Evolutionary conservation across 1,140 invertebrate genomes (phyloP).

Genomic region (Laodelphax striatellus): DNA sequence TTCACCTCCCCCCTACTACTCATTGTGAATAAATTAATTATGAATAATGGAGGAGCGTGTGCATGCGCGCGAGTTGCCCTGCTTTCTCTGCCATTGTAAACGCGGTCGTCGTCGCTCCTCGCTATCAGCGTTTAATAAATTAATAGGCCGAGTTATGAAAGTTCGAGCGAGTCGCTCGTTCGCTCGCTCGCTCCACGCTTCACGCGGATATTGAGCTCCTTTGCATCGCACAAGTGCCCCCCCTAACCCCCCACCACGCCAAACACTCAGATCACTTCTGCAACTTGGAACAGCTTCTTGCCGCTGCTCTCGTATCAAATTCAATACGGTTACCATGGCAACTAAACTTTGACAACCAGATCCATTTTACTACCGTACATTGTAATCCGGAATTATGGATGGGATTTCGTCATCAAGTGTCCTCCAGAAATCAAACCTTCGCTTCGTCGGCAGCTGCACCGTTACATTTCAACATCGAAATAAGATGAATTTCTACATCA

Average conservation of each 20-base stretch:
- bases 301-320: background rate
- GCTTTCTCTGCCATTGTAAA: background rate
- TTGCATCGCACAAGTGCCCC: background rate
- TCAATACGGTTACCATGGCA: too few species aligned
- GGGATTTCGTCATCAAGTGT: too few species aligned
- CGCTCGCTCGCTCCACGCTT: background rate
- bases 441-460: too few species aligned
- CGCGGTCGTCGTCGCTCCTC: background rate
- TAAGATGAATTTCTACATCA: too few species aligned
- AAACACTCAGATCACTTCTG: background rate
- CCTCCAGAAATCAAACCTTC: too few species aligned
- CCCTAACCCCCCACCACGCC: background rate
- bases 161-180: background rate
- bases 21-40: constrained; percentile 1
- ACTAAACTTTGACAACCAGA: too few species aligned
- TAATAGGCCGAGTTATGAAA: constrained; percentile 1
- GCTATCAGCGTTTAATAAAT: background rate
- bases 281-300: background rate
- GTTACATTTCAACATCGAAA: too few species aligned
- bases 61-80: background rate
- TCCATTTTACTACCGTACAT: too few species aligned
- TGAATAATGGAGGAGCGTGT: background rate
- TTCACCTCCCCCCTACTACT: background rate
- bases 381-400: too few species aligned
- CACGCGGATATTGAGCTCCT: background rate